A percentile compares a stretch with the other conserved stretches of the same genome.
phyloP scores from a whole-genome alignment of 2,113 vertebrate genomes.

The Sclerurus mexicanus region DNA sequence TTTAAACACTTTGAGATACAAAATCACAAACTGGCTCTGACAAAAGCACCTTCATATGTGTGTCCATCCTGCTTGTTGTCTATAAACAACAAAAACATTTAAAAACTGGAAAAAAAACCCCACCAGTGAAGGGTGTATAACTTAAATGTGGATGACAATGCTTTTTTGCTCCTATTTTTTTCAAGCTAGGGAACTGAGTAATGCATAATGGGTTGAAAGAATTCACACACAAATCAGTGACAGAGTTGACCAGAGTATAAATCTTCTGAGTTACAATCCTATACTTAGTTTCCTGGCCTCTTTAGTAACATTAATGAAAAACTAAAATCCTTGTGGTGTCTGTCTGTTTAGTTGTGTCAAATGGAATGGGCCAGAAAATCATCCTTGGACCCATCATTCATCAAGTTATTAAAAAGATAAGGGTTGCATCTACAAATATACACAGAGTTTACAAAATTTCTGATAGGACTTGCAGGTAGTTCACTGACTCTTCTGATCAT shows the following conservation, averaged over 20 bases:
- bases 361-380: neutral
- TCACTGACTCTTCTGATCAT: neutral
- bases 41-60: neutral
- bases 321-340: neutral
- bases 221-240: neutral
- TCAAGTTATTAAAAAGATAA: neutral
- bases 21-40: neutral
- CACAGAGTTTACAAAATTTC: neutral
- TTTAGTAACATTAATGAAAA: neutral
- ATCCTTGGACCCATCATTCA: neutral
- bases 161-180: neutral
- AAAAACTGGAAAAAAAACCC: neutral
- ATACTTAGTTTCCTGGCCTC: neutral
- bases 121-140: neutral
- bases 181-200: neutral
- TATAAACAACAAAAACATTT: neutral
- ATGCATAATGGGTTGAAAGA: neutral
- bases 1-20: neutral
- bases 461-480: neutral
- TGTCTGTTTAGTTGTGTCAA: neutral
- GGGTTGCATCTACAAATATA: neutral
- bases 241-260: neutral
- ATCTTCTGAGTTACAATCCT: neutral
- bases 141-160: neutral
- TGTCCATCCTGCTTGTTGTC: neutral